Base-by-base conservation (phyloP, 2,113 vertebrate species). In the Myotis lucifugus region DNA sequence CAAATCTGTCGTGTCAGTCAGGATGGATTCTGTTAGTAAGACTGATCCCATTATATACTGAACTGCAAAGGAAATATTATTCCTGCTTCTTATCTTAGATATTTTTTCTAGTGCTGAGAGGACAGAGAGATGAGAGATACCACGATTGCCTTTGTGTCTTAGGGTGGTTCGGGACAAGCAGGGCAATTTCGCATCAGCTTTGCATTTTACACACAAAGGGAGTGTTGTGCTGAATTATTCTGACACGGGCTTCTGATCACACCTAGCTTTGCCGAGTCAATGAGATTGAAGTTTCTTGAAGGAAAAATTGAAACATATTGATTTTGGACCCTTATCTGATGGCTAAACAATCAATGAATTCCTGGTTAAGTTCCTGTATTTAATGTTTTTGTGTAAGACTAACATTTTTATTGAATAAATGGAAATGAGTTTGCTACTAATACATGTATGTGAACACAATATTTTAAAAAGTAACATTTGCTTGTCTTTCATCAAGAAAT, bases 1-100 rank as follows among this genome's bases (percentile, higher is more conserved):
- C 77, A n/a, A 17, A 85, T 94, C 64, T 61, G 70, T 92, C 87
- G 70, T 88, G 59, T 93, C 70, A 94, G 70, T 64, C 34, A 77
- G 29, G 29, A 17, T 34, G 40, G 4, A 14, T 78, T 81, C 48
- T 19, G 8, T 77, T 64, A 85, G 54, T 42, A 27, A 74, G 64
- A 72, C 6, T 4, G 25, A 74, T 89, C 84, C 27, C 6, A 21
- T 92, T 48, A 21, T 37, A 17, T n/a, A 32, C 42, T 52, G 40
- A 56, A 56, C 73, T 54, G 54, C 37, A 85, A 85, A 90, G 79
- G 70, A 95, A 95, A 17, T 48, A 6, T 87, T 37, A 29, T 23
- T 82, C 17, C 18, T n/a, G 10, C 50, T 73, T 34, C 18, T 67
- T 70, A 12, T 42, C 50, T 78, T 66, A 40, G 73, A 3, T n/a